Evolutionary conservation across 2,797 vertebrate species (phyloP), one percentile per base, ranked within the genome.

Genomic region (Poeciliopsis turneri): DNA sequence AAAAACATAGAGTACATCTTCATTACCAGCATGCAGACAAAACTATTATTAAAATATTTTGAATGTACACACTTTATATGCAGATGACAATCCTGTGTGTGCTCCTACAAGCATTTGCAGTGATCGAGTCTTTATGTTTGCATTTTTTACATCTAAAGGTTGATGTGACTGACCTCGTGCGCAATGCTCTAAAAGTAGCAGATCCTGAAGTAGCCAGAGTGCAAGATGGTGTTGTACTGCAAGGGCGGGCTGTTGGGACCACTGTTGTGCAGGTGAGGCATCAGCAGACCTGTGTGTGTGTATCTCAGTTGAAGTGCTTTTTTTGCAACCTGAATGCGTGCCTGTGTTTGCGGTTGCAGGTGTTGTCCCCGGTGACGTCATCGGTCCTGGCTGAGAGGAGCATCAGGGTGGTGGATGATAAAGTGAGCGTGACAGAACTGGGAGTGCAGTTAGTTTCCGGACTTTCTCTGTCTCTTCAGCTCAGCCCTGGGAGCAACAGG

Each of bases 381-480:
- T 92, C 95, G 8, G 96, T 97, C 91, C 81, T 98, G 91, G 97
- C 96, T 0, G 97, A 98, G 91, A 96, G 94, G 93, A 96, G 93
- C 36, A 90, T 98, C 93, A 95, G 94, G 0, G 97, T 98, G 76
- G 85, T 97, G 85, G 97, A 98, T 0, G 97, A 98, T 84, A 98
- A 97, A 93, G 97, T 98, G 93, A 96, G 96, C 18, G 95, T 98
- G 89, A 97, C 96, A 0, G 96, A 97, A 93, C 93, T 98, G 2
- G 96, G 97, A 9, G 96, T 98, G 83, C 96, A 97, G 89, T 92
- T 98, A 92, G 96, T 98, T 47, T 96, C 97, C 0, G 97, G 97
- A 0, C 93, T 98, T 79, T 96, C 97, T 0, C 95, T 98, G 43
- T 97, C 97, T 77, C 90, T 98, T 82, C 97, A 97, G 86, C 96